A percentile compares a stretch with the other conserved stretches of the same genome.
These are phyloP conservation scores for Leucozona laternaria DNA, from an alignment of 2,888 invertebrate species.

Conservation along the genomic window DNA sequence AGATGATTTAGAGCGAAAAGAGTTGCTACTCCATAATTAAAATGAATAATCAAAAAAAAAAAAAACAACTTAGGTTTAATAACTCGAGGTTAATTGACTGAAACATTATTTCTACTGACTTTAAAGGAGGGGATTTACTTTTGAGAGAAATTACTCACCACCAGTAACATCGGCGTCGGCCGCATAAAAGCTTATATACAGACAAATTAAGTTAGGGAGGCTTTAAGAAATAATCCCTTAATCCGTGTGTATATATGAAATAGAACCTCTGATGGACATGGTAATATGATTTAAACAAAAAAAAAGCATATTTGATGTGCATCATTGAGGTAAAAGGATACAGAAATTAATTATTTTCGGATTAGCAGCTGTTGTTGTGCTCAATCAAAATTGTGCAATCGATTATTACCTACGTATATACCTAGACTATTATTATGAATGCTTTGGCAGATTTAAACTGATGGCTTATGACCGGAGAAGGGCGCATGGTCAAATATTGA, in stretches of 20 bases:
- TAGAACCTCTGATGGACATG: conserved; percentile 21
- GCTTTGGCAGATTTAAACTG: conserved; percentile 9
- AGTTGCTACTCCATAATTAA: conserved; percentile 51
- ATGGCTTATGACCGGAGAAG: conserved; percentile 15
- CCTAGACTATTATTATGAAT: background rate
- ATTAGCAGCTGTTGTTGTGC: conserved; percentile 45
- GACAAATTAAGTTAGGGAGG: conserved; percentile 32
- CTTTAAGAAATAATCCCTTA: conserved; percentile 57
- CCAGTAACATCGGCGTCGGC: background rate
- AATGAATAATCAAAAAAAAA: conserved; percentile 11
- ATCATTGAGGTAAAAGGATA: conserved; percentile 21
- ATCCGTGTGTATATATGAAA: conserved; percentile 19
- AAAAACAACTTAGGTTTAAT: conserved; percentile 30
- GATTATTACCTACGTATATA: conserved; percentile 27
- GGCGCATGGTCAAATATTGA: conserved; percentile 6
- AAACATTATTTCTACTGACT: conserved; percentile 52
- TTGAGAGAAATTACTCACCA: conserved; percentile 14
- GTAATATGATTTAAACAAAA: conserved; percentile 30
- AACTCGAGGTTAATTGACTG: conserved; percentile 66
- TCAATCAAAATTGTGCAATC: conserved; percentile 55
- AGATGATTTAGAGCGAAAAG: conserved; percentile 63
- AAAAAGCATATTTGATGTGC: background rate
- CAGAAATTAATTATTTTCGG: conserved; percentile 59
- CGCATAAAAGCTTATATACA: background rate
- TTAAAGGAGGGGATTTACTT: background rate